Evolutionary conservation across 2,797 vertebrate genomes (phyloP), one percentile per base, ranked within the genome.

Genomic region (Uromys caudimaculatus): DNA sequence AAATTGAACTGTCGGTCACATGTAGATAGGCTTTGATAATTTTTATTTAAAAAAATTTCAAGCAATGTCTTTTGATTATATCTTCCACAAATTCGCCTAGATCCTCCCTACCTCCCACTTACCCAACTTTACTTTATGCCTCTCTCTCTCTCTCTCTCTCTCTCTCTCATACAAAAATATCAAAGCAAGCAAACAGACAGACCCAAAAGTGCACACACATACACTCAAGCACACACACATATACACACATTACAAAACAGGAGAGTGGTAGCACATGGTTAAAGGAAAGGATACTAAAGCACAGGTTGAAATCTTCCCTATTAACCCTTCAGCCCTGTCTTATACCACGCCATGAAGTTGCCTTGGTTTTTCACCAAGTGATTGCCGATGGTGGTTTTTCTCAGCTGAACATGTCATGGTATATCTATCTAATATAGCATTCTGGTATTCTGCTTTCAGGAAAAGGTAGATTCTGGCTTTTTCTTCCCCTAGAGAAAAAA

Each of bases 331-430:
- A 0, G 56, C 89, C 54, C 50, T 67, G 14, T 95, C 71, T 95
- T 79, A 93, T 96, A 97, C 92, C 52, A 62, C 82, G 24, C 87
- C 84, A 76, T 96, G 91, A 93, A 96, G 95, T 96, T 95, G 78
- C 67, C 82, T 91, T 94, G 89, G 77, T 95, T 95, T 95, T 95
- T 73, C 81, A 60, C 84, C 89, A 95, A 95, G 23, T 88, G 73
- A 95, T 88, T 92, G 41, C 11, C 5, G 71, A 54, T 19, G 7
- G 1, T 60, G 1, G 2, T n/a, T 78, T 52, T 91, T 92, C 91
- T 83, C 64, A 87, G 44, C 24, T 58, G 58, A 79, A 44, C 41
- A 50, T 73, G 14, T 87, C 41, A 76, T 44, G 92, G 87, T 69
- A n/a, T 38, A 89, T 89, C 58, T 13, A 2, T 85, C 78, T 90